phyloP scores from a whole-genome alignment of 2,113 vertebrate genomes.

The Glaucidium brasilianum region DNA sequence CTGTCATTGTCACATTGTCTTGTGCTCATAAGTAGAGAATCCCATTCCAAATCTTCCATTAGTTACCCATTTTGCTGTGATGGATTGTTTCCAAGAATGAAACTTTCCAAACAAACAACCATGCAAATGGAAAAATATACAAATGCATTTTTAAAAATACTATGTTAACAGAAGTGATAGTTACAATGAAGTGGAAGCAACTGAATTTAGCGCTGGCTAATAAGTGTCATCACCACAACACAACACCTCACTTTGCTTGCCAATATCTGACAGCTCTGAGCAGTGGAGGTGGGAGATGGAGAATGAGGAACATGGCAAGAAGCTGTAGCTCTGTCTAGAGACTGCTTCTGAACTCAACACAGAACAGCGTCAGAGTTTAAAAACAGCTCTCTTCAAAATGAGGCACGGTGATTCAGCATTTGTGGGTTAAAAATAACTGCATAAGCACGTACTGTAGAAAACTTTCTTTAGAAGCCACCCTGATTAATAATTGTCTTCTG shows the following conservation, averaged over 20 bases:
- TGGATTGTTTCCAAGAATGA: not conserved
- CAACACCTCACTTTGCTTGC: not conserved
- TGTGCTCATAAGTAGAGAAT: not conserved
- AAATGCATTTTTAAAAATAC: not conserved
- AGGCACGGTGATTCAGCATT: not conserved
- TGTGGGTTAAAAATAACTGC: not conserved
- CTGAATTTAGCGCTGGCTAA: not conserved
- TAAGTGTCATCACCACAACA: not conserved
- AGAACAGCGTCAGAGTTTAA: conserved; percentile 6
- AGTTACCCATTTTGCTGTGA: not conserved
- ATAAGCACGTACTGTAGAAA: not conserved
- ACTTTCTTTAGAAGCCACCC: not conserved
- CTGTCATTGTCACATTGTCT: not conserved
- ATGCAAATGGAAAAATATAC: not conserved
- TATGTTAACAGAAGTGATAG: not conserved
- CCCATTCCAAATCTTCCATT: not conserved
- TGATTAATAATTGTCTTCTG: not conserved
- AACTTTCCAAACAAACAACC: not conserved
- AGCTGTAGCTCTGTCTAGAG: conserved; percentile 20
- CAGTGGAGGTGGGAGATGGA: not conserved
- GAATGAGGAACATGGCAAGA: conserved; percentile 16
- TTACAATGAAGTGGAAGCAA: not conserved
- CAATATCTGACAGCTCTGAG: conserved; percentile 51
- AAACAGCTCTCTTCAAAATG: not conserved
- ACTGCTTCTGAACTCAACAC: conserved; percentile 56